These are phyloP conservation scores for Pachycephala philippinensis DNA, from an alignment of 2,113 vertebrate genomes.

Conservation along the genomic window DNA sequence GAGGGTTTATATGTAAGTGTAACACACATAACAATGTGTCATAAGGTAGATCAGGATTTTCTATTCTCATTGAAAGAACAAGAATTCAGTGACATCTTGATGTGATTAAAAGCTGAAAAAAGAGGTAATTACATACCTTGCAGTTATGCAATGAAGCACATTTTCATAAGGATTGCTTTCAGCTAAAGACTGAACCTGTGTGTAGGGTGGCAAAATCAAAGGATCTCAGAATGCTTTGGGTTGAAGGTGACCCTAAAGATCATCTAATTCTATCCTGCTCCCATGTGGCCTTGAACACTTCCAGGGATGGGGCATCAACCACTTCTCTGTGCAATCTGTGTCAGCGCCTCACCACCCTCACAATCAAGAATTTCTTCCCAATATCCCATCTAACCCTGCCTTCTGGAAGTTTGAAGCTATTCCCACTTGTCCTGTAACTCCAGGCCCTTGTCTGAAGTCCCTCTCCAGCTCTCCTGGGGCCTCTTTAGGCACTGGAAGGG, in stretches of 20 bases:
- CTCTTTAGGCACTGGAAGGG: not conserved
- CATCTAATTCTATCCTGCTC: not conserved
- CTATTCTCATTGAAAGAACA: not conserved
- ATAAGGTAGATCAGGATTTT: not conserved
- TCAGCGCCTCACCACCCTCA: not conserved
- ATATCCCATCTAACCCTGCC: fast-evolving
- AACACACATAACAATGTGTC: not conserved
- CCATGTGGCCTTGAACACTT: not conserved
- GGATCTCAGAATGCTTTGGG: not conserved
- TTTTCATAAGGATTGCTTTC: not conserved
- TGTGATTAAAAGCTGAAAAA: not conserved
- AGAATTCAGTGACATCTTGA: not conserved
- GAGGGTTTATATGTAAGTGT: not conserved
- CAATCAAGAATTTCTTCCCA: not conserved
- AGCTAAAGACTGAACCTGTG: not conserved
- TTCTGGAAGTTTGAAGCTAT: not conserved
- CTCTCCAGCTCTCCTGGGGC: not conserved
- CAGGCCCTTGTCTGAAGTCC: not conserved
- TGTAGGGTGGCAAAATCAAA: not conserved
- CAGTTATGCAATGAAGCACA: not conserved
- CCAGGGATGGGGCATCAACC: not conserved
- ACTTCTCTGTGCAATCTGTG: not conserved
- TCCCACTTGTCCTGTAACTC: not conserved
- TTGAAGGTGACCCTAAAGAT: not conserved
- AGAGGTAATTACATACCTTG: not conserved